Conservation (phyloP, 2,797 vertebrate genomes). For the Sitta carolinensis region DNA sequence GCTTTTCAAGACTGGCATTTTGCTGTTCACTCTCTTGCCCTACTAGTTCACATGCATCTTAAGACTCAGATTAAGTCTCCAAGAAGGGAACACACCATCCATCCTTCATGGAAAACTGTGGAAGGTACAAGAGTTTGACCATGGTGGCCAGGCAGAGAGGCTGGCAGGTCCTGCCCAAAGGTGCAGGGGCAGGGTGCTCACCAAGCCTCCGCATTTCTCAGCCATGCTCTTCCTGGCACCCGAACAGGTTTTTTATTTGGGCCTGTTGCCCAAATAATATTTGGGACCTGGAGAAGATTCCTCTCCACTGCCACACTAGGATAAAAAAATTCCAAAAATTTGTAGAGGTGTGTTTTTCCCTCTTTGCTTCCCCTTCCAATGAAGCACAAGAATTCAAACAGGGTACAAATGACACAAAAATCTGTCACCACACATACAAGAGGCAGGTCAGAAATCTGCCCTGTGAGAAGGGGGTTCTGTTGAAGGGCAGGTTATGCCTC, state of each 20-base stretch:
- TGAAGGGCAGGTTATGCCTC: not conserved
- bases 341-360: not conserved
- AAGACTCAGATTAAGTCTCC: not conserved
- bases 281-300: not conserved
- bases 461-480: not conserved
- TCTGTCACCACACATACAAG: not conserved
- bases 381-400: not conserved
- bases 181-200: too few relatives aligned
- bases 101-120: not conserved
- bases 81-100: not conserved
- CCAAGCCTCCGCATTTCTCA: rapidly evolving
- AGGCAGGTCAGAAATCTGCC: not conserved
- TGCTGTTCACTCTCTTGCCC: not conserved
- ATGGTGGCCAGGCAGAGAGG: not conserved
- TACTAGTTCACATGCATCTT: not conserved
- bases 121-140: not conserved
- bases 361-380: not conserved
- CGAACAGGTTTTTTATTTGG: not conserved
- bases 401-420: not conserved
- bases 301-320: not conserved
- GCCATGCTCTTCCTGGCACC: not conserved
- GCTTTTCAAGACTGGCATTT: not conserved
- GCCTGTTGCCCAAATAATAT: not conserved
- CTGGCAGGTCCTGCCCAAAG: not conserved
- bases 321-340: not conserved